Conservation (phyloP, 2,888 invertebrate species). For the Cerastoderma edule region DNA sequence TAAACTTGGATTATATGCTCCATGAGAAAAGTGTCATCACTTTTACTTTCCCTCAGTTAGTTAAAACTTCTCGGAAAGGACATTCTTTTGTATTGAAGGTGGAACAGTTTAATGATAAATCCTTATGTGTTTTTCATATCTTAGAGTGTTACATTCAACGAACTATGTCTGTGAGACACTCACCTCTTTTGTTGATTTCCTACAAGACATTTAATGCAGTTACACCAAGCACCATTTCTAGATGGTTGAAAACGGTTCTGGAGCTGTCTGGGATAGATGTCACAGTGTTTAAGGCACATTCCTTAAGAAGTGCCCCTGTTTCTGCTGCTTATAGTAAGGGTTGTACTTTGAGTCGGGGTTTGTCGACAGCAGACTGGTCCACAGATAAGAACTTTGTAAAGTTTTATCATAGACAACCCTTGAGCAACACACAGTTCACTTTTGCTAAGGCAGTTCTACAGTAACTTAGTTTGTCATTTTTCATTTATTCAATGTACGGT, state of each 20-base stretch:
- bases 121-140: conserved; percentile 23
- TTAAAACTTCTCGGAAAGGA: conserved; percentile 19
- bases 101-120: conserved; percentile 22
- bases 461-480: neutral
- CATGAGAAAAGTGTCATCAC: neutral
- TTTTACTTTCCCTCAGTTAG: conserved; percentile 7
- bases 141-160: conserved; percentile 4
- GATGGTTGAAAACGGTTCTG: conserved; percentile 19
- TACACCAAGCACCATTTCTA: conserved; percentile 17
- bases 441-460: conserved; percentile 12
- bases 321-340: conserved; percentile 10
- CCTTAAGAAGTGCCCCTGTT: too few relatives aligned
- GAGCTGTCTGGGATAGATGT: conserved; percentile 24
- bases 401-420: conserved; percentile 11
- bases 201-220: conserved; percentile 18
- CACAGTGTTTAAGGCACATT: conserved; percentile 25
- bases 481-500: neutral
- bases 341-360: conserved; percentile 8
- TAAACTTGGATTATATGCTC: conserved; percentile 22
- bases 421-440: neutral
- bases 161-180: neutral
- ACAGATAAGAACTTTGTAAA: conserved; percentile 28
- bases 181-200: conserved; percentile 9
- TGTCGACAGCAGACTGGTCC: conserved; percentile 29
- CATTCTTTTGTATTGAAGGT: conserved; percentile 19